Base-by-base conservation (phyloP, 2,113 vertebrate genomes). In the Anolis carolinensis region DNA sequence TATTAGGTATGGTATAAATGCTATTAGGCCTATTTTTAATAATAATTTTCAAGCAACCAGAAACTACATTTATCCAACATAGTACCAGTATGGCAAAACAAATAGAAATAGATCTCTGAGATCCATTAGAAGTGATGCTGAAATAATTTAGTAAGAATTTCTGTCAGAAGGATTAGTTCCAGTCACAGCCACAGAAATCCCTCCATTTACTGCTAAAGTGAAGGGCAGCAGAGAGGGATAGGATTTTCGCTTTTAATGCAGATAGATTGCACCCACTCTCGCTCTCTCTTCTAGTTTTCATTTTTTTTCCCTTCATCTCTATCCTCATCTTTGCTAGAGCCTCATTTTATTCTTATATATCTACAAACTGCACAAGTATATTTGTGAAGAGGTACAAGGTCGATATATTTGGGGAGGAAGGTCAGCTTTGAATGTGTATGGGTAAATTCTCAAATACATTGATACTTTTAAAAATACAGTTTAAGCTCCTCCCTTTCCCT, bases 401-500 rank as follows among this genome's bases (percentile, higher is more conserved):
- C 16, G 14, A 59, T 59, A 13, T 9, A 72, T 34, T 34, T 72
- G n/a, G 16, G 18, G 21, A 44, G 5, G 27, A 25, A 10, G 3
- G 20, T 44, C 44, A 52, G 27, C 48, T n/a, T 76, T 52, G 27
- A n/a, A n/a, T n/a, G n/a, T 48, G 14, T 20, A 78, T 89, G 92
- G 88, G 86, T 67, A 80, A 86, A 78, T 86, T 39, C 52, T 74
- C 70, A 86, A 91, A 39, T 27, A 88, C 74, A 87, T 86, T 72
- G 34, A 77, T 94, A 86, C 88, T 87, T 86, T 79, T 87, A 92
- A 93, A 76, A 81, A 73, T 81, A 88, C 81, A 39, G 62, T 3
- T 52, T 91, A 93, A 94, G 75, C 88, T 91, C 93, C 85, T 88
- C 93, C 92, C 63, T 10, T 16, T 48, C 39, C 20, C 7, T 87